Evolutionary conservation across 2,797 vertebrate species (phyloP), one percentile per base, ranked within the genome.

Genomic region (Vultur gryphus): DNA sequence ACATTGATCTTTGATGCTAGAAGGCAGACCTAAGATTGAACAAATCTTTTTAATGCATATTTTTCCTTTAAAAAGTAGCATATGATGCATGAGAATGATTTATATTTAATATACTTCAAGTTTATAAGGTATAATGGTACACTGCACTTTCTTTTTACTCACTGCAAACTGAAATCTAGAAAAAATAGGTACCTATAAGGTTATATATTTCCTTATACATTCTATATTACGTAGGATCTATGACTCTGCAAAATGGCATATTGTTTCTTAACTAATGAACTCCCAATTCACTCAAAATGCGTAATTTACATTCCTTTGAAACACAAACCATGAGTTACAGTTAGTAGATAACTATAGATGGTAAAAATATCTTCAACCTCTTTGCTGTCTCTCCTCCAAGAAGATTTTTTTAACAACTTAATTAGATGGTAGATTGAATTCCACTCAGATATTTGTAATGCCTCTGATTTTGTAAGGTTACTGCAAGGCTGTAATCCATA

Each of bases 1-100:
- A 97, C 98, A 98, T 98, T 98, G 97, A 98, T 99, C 98, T 97
- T 88, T 97, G 97, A 97, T 95, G 91, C 91, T 96, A 86, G 82
- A 94, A 98, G 95, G 90, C 93, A 98, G 94, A 94, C 52, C 87
- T 93, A 81, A 95, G 97, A 98, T 94, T 93, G 94, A 97, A 89
- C 92, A 96, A 94, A 97, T 96, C 94, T 97, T 95, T 97, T 95
- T 78, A 97, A 95, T 96, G 93, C 85, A 92, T 95, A 87, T 97
- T 97, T 96, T 97, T 91, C 83, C 69, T 97, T 97, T 97, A 88
- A 96, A 97, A 98, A 96, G 85, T 57, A 97, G 72, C 73, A 93
- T 91, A 96, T 87, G 85, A 98, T 96, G 80, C 92, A 93, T 82
- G 87, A 94, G 92, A 95, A 95, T 94, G 82, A 97, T 96, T 97